Evolutionary conservation across 1,140 invertebrate genomes (phyloP).

Genomic region (Microplitis demolitor): DNA sequence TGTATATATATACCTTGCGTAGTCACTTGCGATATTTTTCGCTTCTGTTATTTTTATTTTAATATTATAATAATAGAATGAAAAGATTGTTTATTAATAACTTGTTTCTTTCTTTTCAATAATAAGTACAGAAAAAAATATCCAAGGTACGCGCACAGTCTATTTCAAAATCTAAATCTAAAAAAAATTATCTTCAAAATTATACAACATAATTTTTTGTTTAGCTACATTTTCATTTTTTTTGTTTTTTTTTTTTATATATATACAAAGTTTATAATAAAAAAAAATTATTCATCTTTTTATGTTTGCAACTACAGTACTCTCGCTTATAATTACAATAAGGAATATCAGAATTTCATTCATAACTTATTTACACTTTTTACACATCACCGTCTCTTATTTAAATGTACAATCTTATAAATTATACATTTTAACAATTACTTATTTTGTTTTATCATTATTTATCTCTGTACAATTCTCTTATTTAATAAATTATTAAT

Average conservation of each 20-base stretch:
- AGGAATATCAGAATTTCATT: background rate
- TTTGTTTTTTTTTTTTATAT: background rate
- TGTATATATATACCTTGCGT: conserved; percentile 51
- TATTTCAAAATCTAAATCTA: conserved; percentile 58
- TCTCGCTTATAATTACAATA: background rate
- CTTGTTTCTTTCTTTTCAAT: conserved; percentile 28
- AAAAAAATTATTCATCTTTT: background rate
- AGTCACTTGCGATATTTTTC: conserved; percentile 41
- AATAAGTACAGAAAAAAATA: conserved; percentile 62
- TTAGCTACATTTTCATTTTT: too few species aligned
- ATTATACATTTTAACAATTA: background rate
- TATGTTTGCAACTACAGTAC: background rate
- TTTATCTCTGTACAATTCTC: background rate
- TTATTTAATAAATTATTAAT: background rate
- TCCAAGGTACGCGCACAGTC: conserved; percentile 59
- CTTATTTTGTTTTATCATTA: background rate
- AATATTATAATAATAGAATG: conserved; percentile 52
- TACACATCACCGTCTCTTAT: background rate
- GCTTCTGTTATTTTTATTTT: conserved; percentile 38
- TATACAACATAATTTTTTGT: background rate
- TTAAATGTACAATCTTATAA: background rate
- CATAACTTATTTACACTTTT: background rate
- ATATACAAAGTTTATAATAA: background rate
- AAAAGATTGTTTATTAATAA: conserved; percentile 19
- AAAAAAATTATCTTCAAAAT: conserved; percentile 39